These are phyloP conservation scores for Ifrita kowaldi DNA, from an alignment of 2,113 vertebrate species.

Conservation along the genomic window DNA sequence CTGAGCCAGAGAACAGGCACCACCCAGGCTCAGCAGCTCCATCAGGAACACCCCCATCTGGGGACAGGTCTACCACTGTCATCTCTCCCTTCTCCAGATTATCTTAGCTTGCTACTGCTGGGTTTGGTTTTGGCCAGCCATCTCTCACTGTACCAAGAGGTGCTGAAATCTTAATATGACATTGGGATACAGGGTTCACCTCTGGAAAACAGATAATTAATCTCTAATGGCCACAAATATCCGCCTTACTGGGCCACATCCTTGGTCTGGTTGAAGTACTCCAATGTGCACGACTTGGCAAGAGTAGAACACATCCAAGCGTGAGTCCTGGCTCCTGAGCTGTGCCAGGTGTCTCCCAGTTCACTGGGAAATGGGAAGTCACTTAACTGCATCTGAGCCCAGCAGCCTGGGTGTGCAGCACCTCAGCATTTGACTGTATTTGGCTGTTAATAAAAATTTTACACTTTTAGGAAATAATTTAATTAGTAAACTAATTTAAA, in stretches of 20 bases:
- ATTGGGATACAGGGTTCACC: not conserved
- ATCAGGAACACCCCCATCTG: rapidly evolving
- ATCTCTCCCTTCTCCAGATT: not conserved
- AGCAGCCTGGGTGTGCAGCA: not conserved
- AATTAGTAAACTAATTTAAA: not conserved
- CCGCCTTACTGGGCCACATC: not conserved
- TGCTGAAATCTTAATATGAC: not conserved
- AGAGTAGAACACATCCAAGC: not conserved
- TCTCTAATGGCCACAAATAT: not conserved
- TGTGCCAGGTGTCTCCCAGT: not conserved
- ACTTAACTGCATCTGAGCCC: not conserved
- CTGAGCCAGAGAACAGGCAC: not conserved
- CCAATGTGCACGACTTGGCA: not conserved
- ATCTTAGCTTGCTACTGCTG: not conserved
- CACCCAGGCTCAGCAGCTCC: not conserved
- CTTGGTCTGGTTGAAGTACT: not conserved
- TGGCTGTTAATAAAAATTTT: not conserved
- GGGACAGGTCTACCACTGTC: not conserved
- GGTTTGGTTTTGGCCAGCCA: not conserved
- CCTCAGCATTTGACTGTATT: not conserved
- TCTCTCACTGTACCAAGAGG: not conserved
- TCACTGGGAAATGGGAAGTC: not conserved
- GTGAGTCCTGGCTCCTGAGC: not conserved
- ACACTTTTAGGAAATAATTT: not conserved
- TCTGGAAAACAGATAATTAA: not conserved